Evolutionary conservation across 2,797 vertebrate species (phyloP).

Genomic region (Ataeniobius toweri): DNA sequence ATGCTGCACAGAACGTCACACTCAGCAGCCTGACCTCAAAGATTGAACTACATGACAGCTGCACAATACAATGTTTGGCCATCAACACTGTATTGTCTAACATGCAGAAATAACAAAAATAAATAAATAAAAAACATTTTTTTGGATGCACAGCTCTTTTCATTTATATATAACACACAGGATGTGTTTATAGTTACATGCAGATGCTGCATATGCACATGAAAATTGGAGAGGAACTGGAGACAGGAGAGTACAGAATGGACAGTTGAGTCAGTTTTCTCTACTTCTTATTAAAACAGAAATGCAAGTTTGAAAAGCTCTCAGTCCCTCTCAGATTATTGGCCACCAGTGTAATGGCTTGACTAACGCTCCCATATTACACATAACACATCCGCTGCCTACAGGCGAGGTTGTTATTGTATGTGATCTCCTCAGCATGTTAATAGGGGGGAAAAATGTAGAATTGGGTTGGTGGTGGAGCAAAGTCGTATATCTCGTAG

Average conservation of each 20-base stretch:
- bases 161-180: not conserved
- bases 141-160: not conserved
- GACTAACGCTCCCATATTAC: not conserved
- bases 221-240: not conserved
- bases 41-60: not conserved
- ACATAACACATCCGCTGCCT: not conserved
- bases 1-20: not conserved
- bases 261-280: not conserved
- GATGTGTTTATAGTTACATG: not conserved
- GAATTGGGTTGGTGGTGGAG: constrained; percentile 1
- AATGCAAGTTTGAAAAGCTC: not conserved
- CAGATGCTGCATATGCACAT: not conserved
- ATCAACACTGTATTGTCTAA: not conserved
- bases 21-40: not conserved
- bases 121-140: not conserved
- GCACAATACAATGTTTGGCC: not conserved
- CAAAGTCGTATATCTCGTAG: not conserved
- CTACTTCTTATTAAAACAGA: not conserved
- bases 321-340: not conserved
- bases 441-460: constrained; percentile 4
- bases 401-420: not conserved
- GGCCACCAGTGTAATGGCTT: not conserved
- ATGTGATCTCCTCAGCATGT: constrained; percentile 10
- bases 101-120: not conserved
- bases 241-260: not conserved